Base-by-base conservation (phyloP, 2,797 vertebrate species). In the Triplophysa bombifrons region DNA sequence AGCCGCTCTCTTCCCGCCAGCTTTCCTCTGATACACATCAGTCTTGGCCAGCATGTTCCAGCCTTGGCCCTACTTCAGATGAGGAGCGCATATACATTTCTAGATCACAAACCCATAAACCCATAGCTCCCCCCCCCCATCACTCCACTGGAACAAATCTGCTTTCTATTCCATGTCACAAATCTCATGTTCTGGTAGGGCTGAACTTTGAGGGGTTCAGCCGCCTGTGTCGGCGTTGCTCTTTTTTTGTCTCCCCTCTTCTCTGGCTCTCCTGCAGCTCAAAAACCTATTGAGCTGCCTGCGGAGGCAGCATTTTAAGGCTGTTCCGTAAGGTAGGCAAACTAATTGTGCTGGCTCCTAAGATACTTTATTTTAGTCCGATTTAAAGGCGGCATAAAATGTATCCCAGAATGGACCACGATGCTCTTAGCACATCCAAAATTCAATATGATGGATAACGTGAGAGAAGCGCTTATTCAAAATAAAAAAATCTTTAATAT, bases 81-180 rank as follows among this genome's bases (percentile, higher is more conserved):
- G 74, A 80, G 56, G 61, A 74, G 78, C 19, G 19, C 74, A 75
- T 82, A 82, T 81, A 82, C 83, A 77, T 86, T 81, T 82, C 74
- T 60, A 80, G 80, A 84, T 79, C 68, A 69, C 65, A 74, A 69
- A 80, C 81, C 79, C 67, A 56, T 64, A 74, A 69, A 80, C 81
- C 79, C 67, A 56, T 64, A 53, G 68, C 72, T 70, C 56, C 66
- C 71, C 56, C 66, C 71, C 34, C 19, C 66, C 44, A 53, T 76
- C 14, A 58, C 68, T 79, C 69, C 60, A 67, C 84, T 86, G 86
- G 87, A 86, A 87, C 85, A 88, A 86, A 87, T 86, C 86, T 85
- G 82, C 84, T 87, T 84, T 86, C 85, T 81, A 85, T 86, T 83
- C 83, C 61, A 34, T 72, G 68, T 70, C 61, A 68, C 82, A 85